Evolutionary conservation across 2,888 invertebrate genomes (phyloP).

Genomic region (Plagiodera versicolora): DNA sequence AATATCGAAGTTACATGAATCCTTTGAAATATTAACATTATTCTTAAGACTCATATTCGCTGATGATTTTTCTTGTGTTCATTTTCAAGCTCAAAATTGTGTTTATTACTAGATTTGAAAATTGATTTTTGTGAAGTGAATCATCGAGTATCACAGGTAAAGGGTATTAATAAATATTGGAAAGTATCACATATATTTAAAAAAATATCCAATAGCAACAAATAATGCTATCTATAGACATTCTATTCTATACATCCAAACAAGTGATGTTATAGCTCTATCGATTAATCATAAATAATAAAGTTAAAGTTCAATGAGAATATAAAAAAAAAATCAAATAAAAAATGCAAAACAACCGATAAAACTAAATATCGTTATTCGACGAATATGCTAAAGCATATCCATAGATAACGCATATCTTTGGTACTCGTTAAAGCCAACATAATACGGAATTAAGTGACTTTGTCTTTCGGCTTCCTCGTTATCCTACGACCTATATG

Average conservation of each 20-base stretch:
- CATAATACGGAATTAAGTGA: conserved; percentile 36
- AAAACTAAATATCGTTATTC: conserved; percentile 20
- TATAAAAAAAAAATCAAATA: conserved; percentile 18
- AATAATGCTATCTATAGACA: conserved; percentile 16
- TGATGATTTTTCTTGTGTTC: too few relatives aligned
- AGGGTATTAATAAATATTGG: too few relatives aligned
- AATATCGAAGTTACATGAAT: too few relatives aligned
- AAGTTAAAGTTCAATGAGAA: conserved; percentile 19
- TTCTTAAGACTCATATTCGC: too few relatives aligned
- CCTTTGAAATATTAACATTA: too few relatives aligned
- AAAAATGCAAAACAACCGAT: conserved; percentile 25
- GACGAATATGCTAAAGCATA: conserved; percentile 24
- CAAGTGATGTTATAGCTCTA: conserved; percentile 24
- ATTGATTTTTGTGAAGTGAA: too few relatives aligned
- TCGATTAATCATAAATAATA: conserved; percentile 19
- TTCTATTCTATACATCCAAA: conserved; percentile 19
- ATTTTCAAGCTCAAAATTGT: too few relatives aligned
- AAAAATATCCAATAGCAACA: conserved; percentile 18
- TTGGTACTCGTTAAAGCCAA: conserved; percentile 25
- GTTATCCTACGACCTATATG: conserved; percentile 64
- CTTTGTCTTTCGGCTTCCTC: conserved; percentile 48
- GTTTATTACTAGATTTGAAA: too few relatives aligned
- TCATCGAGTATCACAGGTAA: too few relatives aligned
- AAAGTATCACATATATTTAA: conserved; percentile 24
- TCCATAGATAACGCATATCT: conserved; percentile 29